These are phyloP conservation scores for Aselliscus stoliczkanus DNA, from an alignment of 2,797 vertebrate species.

Conservation along the genomic window DNA sequence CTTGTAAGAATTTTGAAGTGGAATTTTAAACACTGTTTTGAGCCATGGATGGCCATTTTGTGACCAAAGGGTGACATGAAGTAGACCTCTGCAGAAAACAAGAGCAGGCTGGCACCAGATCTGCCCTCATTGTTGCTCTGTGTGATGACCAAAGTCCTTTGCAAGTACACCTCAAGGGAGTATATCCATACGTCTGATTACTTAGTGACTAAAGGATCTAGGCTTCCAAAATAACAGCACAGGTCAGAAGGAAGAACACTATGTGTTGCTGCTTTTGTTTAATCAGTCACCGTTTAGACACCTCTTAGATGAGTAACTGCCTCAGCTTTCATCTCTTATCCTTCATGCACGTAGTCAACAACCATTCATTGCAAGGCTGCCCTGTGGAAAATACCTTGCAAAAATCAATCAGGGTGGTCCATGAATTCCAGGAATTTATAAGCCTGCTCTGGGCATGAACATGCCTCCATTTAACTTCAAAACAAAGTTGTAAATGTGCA, in stretches of 20 bases:
- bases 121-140: background rate
- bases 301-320: background rate
- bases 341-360: background rate
- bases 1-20: accelerated
- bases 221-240: background rate
- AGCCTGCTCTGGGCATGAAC: background rate
- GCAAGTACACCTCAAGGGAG: background rate
- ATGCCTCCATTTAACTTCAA: background rate
- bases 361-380: background rate
- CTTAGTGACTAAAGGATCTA: slow-evolving; percentile 11
- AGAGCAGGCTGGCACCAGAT: background rate
- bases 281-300: background rate
- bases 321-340: background rate
- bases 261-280: background rate
- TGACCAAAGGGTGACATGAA: background rate
- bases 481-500: background rate
- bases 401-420: background rate
- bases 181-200: background rate
- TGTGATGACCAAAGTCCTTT: background rate
- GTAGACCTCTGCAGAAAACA: background rate
- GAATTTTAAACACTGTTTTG: background rate
- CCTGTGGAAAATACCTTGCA: background rate
- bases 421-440: background rate
- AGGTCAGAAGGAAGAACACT: slow-evolving; percentile 27
- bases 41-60: background rate